Percentiles rank a stretch among this genome's conserved stretches.
phyloP scores from a whole-genome alignment of 2,888 invertebrate genomes.

The Rotaria magnacalcarata region DNA sequence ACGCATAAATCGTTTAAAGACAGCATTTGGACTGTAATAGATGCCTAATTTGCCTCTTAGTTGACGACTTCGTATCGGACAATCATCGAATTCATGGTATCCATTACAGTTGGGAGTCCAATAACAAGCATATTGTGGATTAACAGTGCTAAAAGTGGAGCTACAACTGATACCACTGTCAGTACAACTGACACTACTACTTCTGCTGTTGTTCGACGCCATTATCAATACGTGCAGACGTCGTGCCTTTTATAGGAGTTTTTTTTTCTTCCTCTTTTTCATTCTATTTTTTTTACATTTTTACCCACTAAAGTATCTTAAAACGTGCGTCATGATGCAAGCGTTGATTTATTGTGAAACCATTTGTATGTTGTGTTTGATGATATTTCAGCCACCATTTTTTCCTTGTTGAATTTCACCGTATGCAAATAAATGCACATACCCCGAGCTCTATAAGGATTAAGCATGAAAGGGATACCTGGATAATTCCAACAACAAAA shows the following conservation, averaged over 20 bases:
- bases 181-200: neutral
- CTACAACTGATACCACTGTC: neutral
- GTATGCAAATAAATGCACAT: too few species aligned
- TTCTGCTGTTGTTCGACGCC: neutral
- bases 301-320: too few species aligned
- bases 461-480: too few species aligned
- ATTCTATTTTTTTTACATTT: too few species aligned
- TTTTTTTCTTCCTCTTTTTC: too few species aligned
- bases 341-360: too few species aligned
- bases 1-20: neutral
- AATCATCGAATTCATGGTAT: neutral
- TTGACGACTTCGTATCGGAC: neutral
- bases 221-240: neutral
- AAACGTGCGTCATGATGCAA: too few species aligned
- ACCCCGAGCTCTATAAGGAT: too few species aligned
- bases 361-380: too few species aligned
- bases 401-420: too few species aligned
- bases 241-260: neutral
- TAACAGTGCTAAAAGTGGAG: neutral
- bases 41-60: neutral
- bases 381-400: too few species aligned
- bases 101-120: neutral
- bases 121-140: neutral
- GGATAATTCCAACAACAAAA: too few species aligned
- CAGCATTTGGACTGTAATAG: neutral